Base-by-base conservation (phyloP, 64 coral and sea anemone genomes). In the Montipora foliosa region DNA sequence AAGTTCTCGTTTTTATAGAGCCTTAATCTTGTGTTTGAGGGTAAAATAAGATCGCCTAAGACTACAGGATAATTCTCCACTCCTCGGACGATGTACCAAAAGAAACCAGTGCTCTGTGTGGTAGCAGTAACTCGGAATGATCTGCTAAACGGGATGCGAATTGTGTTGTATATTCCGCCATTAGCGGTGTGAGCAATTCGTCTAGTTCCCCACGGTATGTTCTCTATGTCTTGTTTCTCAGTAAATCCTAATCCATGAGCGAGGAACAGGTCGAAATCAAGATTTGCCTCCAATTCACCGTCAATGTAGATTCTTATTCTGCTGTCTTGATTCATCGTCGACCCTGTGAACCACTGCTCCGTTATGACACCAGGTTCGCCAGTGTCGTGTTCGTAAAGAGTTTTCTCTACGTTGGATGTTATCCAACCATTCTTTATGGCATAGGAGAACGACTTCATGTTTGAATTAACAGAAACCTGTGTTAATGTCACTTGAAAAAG, bases 231-330 rank as follows among this genome's bases (percentile, higher is more conserved):
- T 21, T 61, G 44, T 5, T 19, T 47, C 53, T 77, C 89, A 15
- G 14, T 1, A 52, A 72, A 66, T 49, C 79, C 79, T 6, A 91
- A 37, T 50, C 58, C 78, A 46, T 91, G 89, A 67, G 76, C 89
- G 16, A 91, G 49, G 10, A 70, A 49, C 5, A 91, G 67, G 0
- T 72, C 10, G 61, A 91, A 81, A 55, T 91, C 89, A 11, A 91
- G 71, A 71, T 44, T 81, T 66, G 89, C 78, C 17, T 79, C 79
- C 4, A n/a, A 6, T 71, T 91, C 89, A 46, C 12, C 5, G 14
- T 91, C 89, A 19, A 91, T 82, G 25, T 91, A 91, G 37, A 82
- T 71, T 80, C 89, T 64, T 75, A 91, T 83, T 68, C 78, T 91
- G 17, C 79, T 50, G 49, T 83, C 4, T 71, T 75, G 6, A 44